phyloP scores from a whole-genome alignment of 2,113 vertebrate species.

The Brachypodius melanocephalos region DNA sequence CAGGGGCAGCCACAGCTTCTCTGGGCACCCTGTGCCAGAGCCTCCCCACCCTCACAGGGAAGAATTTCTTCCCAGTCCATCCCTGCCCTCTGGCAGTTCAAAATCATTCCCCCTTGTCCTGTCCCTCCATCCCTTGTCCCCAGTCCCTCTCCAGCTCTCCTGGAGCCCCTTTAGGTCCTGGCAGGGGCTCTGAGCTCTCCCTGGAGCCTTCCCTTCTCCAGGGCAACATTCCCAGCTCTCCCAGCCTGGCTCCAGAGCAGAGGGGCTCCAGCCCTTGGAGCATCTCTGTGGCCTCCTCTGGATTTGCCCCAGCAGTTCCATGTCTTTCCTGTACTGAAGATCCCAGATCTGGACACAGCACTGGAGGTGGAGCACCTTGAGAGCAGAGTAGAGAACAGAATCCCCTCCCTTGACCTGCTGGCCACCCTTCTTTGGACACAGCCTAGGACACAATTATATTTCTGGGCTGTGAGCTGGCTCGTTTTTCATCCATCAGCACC shows the following conservation, averaged over 20 bases:
- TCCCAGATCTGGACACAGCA: background rate
- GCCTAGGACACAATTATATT: accelerated
- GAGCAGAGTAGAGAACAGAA: background rate
- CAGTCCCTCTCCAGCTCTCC: background rate
- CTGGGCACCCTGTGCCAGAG: background rate
- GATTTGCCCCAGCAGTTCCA: background rate
- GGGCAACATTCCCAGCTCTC: background rate
- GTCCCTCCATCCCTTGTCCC: background rate
- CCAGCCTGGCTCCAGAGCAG: background rate
- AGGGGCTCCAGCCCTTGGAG: background rate
- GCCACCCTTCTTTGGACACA: background rate
- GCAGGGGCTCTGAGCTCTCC: accelerated
- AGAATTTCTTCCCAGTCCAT: accelerated
- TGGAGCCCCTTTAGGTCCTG: background rate
- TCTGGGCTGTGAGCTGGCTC: background rate
- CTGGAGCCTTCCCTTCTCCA: background rate
- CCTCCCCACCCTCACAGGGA: accelerated
- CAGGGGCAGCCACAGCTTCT: background rate
- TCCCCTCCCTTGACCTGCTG: background rate
- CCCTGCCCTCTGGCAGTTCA: accelerated
- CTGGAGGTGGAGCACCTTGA: background rate
- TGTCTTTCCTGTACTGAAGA: accelerated
- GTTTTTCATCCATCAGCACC: background rate
- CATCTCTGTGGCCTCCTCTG: background rate
- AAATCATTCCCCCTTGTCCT: background rate